These are phyloP conservation scores for Cryptus viduatorius DNA, from an alignment of 2,888 invertebrate genomes.

Conservation along the genomic window DNA sequence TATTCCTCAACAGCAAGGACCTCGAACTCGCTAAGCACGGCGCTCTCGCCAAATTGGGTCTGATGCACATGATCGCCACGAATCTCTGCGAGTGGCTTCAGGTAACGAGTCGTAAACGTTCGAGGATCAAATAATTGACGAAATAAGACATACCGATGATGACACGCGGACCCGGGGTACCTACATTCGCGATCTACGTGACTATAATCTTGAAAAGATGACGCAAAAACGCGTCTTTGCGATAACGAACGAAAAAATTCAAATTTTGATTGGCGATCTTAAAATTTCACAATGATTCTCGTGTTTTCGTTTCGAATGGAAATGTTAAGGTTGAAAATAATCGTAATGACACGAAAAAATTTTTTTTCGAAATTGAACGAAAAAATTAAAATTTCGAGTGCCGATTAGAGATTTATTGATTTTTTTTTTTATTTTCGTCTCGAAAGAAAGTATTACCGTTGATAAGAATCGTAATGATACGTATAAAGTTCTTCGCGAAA, in stretches of 20 bases:
- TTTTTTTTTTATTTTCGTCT: too few species aligned
- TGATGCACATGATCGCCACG: constrained; percentile 97
- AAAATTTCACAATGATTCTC: neutral
- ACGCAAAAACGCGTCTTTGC: too few species aligned
- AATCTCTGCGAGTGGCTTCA: constrained; percentile 97
- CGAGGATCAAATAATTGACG: constrained; percentile 43
- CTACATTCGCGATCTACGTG: neutral
- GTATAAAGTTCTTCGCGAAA: too few species aligned
- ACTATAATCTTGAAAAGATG: too few species aligned
- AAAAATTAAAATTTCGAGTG: neutral
- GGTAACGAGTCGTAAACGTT: constrained; percentile 84
- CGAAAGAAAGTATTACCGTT: too few species aligned
- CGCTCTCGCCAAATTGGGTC: constrained; percentile 93
- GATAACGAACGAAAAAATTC: neutral
- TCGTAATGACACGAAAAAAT: too few species aligned
- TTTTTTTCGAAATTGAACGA: too few species aligned
- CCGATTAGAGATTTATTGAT: neutral
- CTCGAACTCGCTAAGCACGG: constrained; percentile 89
- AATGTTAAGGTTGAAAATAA: too few species aligned
- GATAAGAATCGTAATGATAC: too few species aligned
- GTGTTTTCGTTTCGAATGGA: too few species aligned
- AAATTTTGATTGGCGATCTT: neutral
- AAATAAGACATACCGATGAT: constrained; percentile 50
- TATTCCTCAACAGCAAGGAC: constrained; percentile 95
- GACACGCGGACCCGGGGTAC: constrained; percentile 7